Percentiles rank a stretch among this genome's conserved stretches.
Evolutionary conservation across 2,797 vertebrate species (phyloP).

Genomic region (Nyctibius grandis): DNA sequence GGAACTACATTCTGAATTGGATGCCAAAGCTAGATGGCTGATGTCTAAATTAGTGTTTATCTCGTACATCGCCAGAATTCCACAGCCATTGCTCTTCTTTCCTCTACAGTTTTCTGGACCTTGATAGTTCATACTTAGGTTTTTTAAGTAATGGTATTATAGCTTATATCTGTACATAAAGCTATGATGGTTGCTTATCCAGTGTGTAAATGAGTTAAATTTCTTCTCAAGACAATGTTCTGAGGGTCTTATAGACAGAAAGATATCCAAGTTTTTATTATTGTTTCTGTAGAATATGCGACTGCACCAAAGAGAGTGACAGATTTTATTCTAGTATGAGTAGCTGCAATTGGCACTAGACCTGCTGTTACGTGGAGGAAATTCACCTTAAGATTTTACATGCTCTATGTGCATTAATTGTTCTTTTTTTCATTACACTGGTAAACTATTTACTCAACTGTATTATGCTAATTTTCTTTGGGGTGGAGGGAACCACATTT

Average conservation of each 20-base stretch:
- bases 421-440: background rate
- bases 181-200: background rate
- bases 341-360: background rate
- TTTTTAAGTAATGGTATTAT: background rate
- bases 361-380: background rate
- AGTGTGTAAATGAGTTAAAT: background rate
- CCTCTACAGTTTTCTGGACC: background rate
- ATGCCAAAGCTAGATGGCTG: background rate
- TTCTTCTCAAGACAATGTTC: background rate
- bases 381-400: background rate
- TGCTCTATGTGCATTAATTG: background rate
- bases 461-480: background rate
- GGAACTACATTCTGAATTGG: background rate
- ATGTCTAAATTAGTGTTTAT: background rate
- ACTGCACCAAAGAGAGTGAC: background rate
- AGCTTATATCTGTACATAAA: background rate
- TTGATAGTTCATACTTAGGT: background rate
- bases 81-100: background rate
- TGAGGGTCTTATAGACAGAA: background rate
- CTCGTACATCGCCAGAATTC: background rate
- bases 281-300: background rate
- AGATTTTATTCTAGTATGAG: background rate
- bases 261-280: background rate
- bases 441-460: background rate
- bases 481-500: background rate